phyloP scores from a whole-genome alignment of 2,113 vertebrate species.

The Nycticebus coucang region DNA sequence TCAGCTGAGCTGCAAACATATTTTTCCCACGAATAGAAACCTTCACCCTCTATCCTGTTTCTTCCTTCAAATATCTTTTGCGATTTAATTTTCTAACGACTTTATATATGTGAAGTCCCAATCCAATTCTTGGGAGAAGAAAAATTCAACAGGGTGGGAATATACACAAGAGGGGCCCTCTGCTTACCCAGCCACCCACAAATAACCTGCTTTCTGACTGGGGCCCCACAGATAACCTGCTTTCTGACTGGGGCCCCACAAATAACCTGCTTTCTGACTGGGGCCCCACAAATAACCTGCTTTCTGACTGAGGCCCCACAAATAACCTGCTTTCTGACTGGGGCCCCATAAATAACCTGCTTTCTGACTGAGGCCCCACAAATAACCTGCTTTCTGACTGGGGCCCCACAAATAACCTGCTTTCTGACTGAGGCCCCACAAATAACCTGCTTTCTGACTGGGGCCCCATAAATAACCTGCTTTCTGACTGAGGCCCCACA shows the following conservation, averaged over 20 bases:
- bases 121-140: not conserved
- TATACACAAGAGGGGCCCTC: not conserved
- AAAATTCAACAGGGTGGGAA: not conserved
- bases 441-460: not conserved
- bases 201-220: not conserved
- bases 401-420: too few species aligned
- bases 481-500: too few species aligned
- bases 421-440: too few species aligned
- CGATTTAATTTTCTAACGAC: not conserved
- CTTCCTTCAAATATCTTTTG: not conserved
- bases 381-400: not conserved
- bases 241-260: not conserved
- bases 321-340: not conserved
- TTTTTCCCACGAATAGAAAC: not conserved
- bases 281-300: too few species aligned
- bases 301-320: too few species aligned
- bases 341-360: too few species aligned
- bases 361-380: too few species aligned
- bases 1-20: not conserved
- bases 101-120: not conserved
- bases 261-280: not conserved
- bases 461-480: too few species aligned
- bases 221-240: too few species aligned
- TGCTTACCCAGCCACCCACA: not conserved
- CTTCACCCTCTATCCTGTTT: not conserved